Percentiles rank a stretch among this genome's conserved stretches.
phyloP scores from a whole-genome alignment of 2,113 vertebrate species.

The Strix aluco region DNA sequence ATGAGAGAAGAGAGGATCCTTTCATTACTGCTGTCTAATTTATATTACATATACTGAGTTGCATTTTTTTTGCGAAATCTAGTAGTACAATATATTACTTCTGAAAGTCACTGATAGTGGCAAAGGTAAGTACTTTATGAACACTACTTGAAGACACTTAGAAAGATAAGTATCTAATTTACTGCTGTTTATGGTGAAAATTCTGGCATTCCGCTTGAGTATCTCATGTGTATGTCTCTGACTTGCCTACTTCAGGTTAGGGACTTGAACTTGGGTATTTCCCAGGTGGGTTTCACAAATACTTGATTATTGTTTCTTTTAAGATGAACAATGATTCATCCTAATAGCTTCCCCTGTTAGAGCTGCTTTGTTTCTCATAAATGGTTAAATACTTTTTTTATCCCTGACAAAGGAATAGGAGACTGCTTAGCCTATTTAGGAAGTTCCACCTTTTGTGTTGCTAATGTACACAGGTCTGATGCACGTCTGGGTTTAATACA shows the following conservation, averaged over 20 bases:
- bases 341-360: not conserved
- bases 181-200: not conserved
- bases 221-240: not conserved
- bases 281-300: not conserved
- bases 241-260: not conserved
- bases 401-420: not conserved
- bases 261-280: not conserved
- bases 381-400: not conserved
- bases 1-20: not conserved
- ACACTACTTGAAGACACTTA: not conserved
- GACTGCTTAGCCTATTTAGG: not conserved
- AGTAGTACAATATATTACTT: not conserved
- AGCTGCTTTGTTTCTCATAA: not conserved
- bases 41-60: not conserved
- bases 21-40: not conserved
- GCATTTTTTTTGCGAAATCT: not conserved
- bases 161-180: not conserved
- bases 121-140: not conserved
- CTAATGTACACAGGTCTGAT: not conserved
- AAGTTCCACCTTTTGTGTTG: not conserved
- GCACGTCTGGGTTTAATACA: not conserved
- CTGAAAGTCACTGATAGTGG: not conserved
- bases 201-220: not conserved
- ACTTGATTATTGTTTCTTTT: not conserved
- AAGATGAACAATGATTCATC: not conserved